Evolutionary conservation across 2,888 invertebrate species (phyloP).

Genomic region (Mythimna lalbum): DNA sequence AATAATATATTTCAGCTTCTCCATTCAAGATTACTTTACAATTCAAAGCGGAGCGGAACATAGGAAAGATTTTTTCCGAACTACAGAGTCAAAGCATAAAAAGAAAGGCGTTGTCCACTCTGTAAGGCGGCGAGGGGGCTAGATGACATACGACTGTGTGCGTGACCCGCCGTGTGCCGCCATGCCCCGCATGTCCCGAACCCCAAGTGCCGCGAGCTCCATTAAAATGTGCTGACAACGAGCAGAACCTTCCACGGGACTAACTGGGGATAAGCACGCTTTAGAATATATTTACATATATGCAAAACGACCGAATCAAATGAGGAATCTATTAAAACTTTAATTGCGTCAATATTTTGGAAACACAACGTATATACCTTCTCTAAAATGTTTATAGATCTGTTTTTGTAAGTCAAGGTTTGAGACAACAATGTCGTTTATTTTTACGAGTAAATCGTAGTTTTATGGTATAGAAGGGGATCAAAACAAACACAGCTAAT

Average conservation of each 20-base stretch:
- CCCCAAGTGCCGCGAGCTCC: conserved; percentile 53
- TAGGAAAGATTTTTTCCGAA: conserved; percentile 47
- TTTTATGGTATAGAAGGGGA: conserved; percentile 27
- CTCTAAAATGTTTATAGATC: conserved; percentile 30
- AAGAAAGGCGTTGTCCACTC: conserved; percentile 30
- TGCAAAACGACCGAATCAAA: conserved; percentile 69
- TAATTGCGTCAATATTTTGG: conserved; percentile 69
- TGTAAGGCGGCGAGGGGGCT: conserved; percentile 5
- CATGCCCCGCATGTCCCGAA: conserved; percentile 24
- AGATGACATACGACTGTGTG: conserved; percentile 42
- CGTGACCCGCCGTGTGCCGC: conserved; percentile 35
- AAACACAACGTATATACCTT: conserved; percentile 15
- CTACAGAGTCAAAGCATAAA: conserved; percentile 37
- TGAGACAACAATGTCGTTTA: conserved; percentile 36
- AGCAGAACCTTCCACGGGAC: conserved; percentile 61
- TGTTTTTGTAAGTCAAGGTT: conserved; percentile 17
- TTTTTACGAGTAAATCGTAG: conserved; percentile 35
- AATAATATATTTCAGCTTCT: conserved; percentile 57
- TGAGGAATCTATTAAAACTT: conserved; percentile 76
- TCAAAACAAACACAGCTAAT: conserved; percentile 45
- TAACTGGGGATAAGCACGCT: conserved; percentile 69
- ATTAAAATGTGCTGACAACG: conserved; percentile 77
- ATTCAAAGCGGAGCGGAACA: conserved; percentile 50
- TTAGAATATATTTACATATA: conserved; percentile 76
- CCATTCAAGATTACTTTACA: conserved; percentile 54